Base-by-base conservation (phyloP, 1,140 invertebrate species). In the Conus ventricosus region DNA sequence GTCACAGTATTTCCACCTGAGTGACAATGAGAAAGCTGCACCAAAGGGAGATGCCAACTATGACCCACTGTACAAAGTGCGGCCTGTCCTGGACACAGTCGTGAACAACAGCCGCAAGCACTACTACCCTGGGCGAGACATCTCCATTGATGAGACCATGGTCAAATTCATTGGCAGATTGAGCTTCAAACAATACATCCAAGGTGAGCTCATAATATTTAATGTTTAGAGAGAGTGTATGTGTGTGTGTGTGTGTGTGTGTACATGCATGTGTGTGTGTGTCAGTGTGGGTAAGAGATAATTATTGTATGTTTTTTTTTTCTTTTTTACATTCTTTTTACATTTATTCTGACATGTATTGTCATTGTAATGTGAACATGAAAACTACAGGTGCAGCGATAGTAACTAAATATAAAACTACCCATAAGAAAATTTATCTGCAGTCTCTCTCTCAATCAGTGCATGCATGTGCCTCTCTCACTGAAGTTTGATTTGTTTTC, bases 181-280 rank as follows among this genome's bases (percentile, higher is more conserved):
- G 90, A 90, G 91, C 88, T 93, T 95, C 84, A 95, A 95, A 91
- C 95, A 95, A 89, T 95, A 96, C 89, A 87, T 93, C 94, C 87
- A 96, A 95, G 94, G 94, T 92, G 95, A 27, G 76, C 11, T 10
- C 0, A 60, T 8, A 60, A 60, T 15, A 60, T 60, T 39, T 39
- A 39, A 39, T 94, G 20, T 95, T 95, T 23, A 96, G 95, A 91
- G 91, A 17, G 11, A 39, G 76, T 51, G 13, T 39, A 25, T 78
- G 6, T 39, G 25, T 78, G 54, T 53, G 78, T 15, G 39, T 23
- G 39, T 39, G 17, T 78, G 76, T 39, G 76, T 39, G 76, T 78
- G 76, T 51, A 0, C 8, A 25, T 6, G 27, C 8, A 25, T 78
- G 8, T 78, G 76, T 78, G 76, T 78, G 76, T 78, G 25, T 78